Conservation (phyloP, 1,140 invertebrate genomes). For the Diabrotica virgifera region DNA sequence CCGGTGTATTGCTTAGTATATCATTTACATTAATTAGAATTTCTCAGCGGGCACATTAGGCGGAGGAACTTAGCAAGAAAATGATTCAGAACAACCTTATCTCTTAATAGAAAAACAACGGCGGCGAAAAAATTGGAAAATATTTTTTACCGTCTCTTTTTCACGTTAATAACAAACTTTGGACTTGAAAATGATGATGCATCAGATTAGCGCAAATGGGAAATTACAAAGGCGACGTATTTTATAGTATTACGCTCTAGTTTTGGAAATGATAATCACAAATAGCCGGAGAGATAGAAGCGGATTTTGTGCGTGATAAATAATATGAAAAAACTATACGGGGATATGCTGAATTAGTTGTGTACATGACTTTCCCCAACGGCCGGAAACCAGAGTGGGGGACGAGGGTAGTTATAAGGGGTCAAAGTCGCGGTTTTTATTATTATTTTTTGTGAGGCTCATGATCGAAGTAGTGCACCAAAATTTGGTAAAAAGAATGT, state of each 20-base stretch:
- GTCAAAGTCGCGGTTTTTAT: no score
- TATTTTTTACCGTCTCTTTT: not conserved
- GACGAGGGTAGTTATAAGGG: no score
- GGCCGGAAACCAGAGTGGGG: no score
- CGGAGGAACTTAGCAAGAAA: not conserved
- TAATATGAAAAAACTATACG: no score
- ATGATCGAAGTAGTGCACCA: no score
- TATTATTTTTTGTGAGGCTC: no score
- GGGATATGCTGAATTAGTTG: no score
- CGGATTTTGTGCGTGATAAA: no score
- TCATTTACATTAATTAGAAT: slow-evolving; percentile 3
- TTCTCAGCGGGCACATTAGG: slow-evolving; percentile 1
- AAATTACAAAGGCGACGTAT: not conserved
- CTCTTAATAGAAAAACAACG: slow-evolving; percentile 2
- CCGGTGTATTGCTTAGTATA: not conserved
- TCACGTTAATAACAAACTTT: not conserved
- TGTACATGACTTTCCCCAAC: no score
- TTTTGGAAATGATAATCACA: no score
- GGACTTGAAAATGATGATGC: slow-evolving; percentile 2
- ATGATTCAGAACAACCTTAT: slow-evolving; percentile 2
- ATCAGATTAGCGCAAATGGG: not conserved
- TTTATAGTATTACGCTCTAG: not conserved
- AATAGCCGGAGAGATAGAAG: no score
- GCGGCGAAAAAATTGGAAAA: not conserved
- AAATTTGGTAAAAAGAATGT: no score